Evolutionary conservation across 1,140 invertebrate species (phyloP), one percentile per base, ranked within the genome.

Genomic region (Copidosoma floridanum): DNA sequence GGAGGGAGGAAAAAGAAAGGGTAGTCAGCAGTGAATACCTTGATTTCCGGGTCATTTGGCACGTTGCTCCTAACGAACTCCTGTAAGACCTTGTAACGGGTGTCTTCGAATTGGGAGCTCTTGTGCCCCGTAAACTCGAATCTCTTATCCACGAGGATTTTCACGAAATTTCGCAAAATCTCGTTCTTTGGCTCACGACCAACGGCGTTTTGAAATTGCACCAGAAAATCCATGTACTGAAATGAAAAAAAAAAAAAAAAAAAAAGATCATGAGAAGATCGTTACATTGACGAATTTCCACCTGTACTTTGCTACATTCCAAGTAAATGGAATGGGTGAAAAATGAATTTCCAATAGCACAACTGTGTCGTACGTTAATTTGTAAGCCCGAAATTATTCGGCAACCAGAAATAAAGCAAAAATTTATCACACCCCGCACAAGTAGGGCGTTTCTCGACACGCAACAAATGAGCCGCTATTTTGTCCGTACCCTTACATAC

Each of bases 211-310:
- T 68, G 67, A n/a, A 72, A 44, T 21, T 66, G 69, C 10, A 24
- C 29, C 59, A 71, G 66, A 37, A 75, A 72, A 26, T 71, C 66
- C 68, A 68, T 69, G 23, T 66, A 75, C 73, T 75, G 41, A 35
- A 57, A 50, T 35, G 40, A 29, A 41, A 10, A 60, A 41, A 24
- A 2, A 2, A 32, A 32, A 32, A 32, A n/a, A n/a, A n/a, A n/a
- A n/a, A n/a, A n/a, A n/a, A n/a, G n/a, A n/a, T n/a, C n/a, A n/a
- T n/a, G n/a, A n/a, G n/a, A n/a, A n/a, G n/a, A n/a, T n/a, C n/a
- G n/a, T n/a, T n/a, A n/a, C n/a, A n/a, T n/a, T n/a, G n/a, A n/a
- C n/a, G n/a, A n/a, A n/a, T n/a, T n/a, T n/a, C n/a, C n/a, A n/a
- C n/a, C n/a, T n/a, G n/a, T n/a, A n/a, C n/a, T n/a, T n/a, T n/a